Conservation (phyloP, 1,140 invertebrate species). For the Artemia franciscana region DNA sequence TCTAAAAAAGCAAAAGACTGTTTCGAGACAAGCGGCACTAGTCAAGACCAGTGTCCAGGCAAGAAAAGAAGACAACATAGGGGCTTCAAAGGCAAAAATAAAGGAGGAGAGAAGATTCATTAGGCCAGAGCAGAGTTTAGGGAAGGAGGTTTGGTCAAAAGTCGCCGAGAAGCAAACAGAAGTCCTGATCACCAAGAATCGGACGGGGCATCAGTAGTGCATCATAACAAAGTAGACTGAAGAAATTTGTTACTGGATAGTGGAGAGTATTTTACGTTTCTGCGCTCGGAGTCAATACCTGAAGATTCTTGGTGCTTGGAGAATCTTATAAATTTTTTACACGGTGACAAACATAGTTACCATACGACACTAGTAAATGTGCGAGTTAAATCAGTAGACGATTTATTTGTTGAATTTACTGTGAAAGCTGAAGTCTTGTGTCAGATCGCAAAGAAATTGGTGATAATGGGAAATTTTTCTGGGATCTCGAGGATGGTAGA, state of each 20-base stretch:
- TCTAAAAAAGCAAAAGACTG: too few relatives aligned
- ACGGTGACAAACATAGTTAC: background rate
- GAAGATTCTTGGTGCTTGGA: background rate
- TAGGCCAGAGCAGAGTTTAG: background rate
- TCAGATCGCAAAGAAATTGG: background rate
- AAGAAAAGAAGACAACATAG: too few relatives aligned
- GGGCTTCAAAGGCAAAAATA: too few relatives aligned
- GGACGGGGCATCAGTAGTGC: background rate
- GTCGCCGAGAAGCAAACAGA: background rate
- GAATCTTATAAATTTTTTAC: background rate
- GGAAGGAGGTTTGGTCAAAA: background rate
- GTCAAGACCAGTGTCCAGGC: too few relatives aligned
- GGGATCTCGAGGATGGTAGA: background rate
- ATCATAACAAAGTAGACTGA: background rate
- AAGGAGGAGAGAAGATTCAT: too few relatives aligned
- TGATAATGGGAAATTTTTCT: background rate
- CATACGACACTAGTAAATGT: background rate
- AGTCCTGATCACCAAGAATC: background rate
- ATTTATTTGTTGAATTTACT: background rate
- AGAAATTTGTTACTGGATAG: background rate
- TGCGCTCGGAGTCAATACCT: background rate
- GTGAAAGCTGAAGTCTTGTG: background rate
- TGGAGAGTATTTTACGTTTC: background rate
- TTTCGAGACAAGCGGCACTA: too few relatives aligned
- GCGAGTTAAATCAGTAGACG: background rate